These are phyloP conservation scores for Hippocampus zosterae DNA, from an alignment of 2,113 vertebrate species.

Conservation along the genomic window DNA sequence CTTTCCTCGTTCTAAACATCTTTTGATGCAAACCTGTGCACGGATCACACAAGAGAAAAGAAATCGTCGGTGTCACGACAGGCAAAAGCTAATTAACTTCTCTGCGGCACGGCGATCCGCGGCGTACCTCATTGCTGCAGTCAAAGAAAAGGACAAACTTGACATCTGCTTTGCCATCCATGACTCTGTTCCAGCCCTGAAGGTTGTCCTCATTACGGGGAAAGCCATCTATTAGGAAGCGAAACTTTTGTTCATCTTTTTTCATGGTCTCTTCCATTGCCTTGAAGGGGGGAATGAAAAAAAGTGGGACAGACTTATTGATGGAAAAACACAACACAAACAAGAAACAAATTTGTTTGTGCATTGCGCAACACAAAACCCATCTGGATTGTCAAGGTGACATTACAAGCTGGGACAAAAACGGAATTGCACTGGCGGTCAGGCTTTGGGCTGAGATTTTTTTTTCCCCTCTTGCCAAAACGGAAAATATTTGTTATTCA, in stretches of 20 bases:
- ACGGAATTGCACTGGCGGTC: neutral
- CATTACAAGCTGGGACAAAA: neutral
- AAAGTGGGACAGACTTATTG: neutral
- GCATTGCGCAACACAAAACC: neutral
- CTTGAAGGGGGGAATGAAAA: constrained; percentile 33
- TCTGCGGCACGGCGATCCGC: neutral
- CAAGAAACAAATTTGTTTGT: neutral
- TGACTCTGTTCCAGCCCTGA: constrained; percentile 86
- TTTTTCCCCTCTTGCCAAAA: too few relatives aligned
- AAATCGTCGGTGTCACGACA: neutral
- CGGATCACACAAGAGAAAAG: neutral
- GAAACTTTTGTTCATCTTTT: constrained; percentile 80
- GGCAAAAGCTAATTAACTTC: neutral
- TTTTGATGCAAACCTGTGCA: constrained; percentile 82
- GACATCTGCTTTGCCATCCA: constrained; percentile 89
- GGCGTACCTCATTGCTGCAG: constrained; percentile 85
- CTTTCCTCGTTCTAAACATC: constrained; percentile 93
- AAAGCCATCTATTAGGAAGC: constrained; percentile 97
- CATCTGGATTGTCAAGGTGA: neutral
- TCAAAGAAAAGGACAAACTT: constrained; percentile 98
- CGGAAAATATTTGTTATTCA: neutral
- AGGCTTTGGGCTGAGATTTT: neutral
- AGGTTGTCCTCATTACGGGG: constrained; percentile 97
- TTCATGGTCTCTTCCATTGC: constrained; percentile 84
- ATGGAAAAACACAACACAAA: neutral